Evolutionary conservation across 2,797 vertebrate species (phyloP).

Genomic region (Xerus rutilus): DNA sequence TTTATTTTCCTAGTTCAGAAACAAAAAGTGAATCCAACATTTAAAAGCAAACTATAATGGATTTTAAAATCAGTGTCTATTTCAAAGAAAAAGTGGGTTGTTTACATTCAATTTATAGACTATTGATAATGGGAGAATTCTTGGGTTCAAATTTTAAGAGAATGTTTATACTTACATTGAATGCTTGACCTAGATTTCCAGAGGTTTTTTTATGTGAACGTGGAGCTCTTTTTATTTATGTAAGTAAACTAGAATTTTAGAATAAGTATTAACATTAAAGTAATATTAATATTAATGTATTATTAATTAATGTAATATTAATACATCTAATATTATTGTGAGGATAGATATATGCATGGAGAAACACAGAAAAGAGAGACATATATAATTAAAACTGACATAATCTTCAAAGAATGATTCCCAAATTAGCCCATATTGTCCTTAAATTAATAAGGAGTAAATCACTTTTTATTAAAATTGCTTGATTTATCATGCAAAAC

Average conservation of each 20-base stretch:
- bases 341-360: background rate
- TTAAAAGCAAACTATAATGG: background rate
- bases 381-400: background rate
- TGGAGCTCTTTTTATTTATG: background rate
- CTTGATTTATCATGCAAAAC: background rate
- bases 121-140: background rate
- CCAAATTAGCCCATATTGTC: background rate
- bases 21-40: background rate
- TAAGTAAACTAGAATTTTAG: background rate
- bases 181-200: background rate
- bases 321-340: background rate
- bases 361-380: background rate
- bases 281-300: too few species aligned
- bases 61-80: background rate
- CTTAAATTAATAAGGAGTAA: background rate
- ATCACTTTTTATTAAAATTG: background rate
- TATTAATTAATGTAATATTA: too few species aligned
- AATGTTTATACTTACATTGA: background rate
- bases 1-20: background rate
- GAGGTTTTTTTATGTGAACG: background rate
- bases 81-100: conserved; percentile 21
- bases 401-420: background rate
- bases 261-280: too few species aligned
- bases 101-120: background rate
- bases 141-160: background rate